A percentile compares a stretch with the other conserved stretches of the same genome.
These are phyloP conservation scores for Himalopsyche tibetana DNA, from an alignment of 2,888 invertebrate genomes.

Conservation along the genomic window DNA sequence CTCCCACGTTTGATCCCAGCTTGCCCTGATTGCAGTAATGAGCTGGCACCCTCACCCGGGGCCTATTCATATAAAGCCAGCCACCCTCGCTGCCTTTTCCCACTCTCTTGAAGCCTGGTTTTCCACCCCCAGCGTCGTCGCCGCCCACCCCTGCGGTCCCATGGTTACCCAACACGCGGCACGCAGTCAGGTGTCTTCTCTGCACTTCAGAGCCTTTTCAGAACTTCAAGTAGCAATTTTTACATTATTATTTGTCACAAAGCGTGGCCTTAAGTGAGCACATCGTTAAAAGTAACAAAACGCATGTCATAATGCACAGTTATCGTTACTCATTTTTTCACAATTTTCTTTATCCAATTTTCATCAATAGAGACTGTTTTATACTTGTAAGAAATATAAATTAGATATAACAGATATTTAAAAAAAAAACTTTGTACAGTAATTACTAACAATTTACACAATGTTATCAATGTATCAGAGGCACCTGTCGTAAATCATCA, in stretches of 20 bases:
- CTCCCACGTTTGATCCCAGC: conserved; percentile 46
- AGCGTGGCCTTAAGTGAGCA: conserved; percentile 39
- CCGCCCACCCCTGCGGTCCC: conserved; percentile 53
- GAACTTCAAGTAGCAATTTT: conserved; percentile 38
- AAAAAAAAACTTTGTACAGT: too few species aligned
- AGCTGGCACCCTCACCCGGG: conserved; percentile 45
- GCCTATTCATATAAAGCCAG: conserved; percentile 15
- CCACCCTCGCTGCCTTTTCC: conserved; percentile 2
- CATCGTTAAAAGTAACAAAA: conserved; percentile 10
- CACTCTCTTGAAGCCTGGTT: not conserved
- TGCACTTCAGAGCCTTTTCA: conserved; percentile 47
- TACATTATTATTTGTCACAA: conserved; percentile 30
- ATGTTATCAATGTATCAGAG: too few species aligned
- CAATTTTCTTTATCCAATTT: too few species aligned
- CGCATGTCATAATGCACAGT: not conserved
- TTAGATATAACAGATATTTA: too few species aligned
- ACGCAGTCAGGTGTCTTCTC: conserved; percentile 52
- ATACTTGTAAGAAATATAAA: too few species aligned
- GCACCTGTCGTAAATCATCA: too few species aligned
- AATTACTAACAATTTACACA: too few species aligned
- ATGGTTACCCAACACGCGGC: conserved; percentile 59
- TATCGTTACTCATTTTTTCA: too few species aligned
- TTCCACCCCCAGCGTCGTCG: conserved; percentile 6
- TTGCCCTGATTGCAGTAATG: conserved; percentile 59
- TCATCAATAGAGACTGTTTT: too few species aligned